phyloP scores from a whole-genome alignment of 1,140 invertebrate genomes.

The Mylabris phalerata region DNA sequence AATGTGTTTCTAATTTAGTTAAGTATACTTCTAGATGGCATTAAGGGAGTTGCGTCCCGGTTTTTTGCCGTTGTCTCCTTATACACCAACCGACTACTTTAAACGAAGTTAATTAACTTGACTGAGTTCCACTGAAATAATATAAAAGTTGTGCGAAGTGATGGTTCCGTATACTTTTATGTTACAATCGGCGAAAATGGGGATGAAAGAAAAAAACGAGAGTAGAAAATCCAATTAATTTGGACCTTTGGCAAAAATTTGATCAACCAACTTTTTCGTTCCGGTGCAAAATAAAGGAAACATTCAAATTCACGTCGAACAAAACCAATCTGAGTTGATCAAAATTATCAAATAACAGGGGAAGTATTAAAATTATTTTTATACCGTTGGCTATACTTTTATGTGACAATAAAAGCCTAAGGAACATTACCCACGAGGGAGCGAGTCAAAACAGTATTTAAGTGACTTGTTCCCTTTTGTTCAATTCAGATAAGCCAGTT shows the following conservation, averaged over 20 bases:
- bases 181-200: no score
- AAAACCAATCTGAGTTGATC: no score
- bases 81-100: constrained; percentile 7
- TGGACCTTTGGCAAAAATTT: background rate
- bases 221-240: constrained; percentile 9
- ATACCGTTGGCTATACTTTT: no score
- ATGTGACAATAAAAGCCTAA: no score
- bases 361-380: no score
- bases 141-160: constrained; percentile 4
- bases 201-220: background rate
- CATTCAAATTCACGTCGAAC: background rate
- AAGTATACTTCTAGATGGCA: constrained; percentile 10
- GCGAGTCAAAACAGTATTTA: constrained; percentile 13
- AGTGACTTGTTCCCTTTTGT: constrained; percentile 1
- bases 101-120: constrained; percentile 16
- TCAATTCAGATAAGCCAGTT: constrained; percentile 10
- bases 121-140: constrained; percentile 13
- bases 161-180: no score
- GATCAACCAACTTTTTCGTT: no score
- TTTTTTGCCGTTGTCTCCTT: background rate
- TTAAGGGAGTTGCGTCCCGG: constrained; percentile 1
- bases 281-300: background rate
- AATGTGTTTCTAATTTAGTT: constrained; percentile 17
- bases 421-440: no score
- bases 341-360: no score